Evolutionary conservation across 2,797 vertebrate species (phyloP).

Genomic region (Acrossocheilus fasciatus): DNA sequence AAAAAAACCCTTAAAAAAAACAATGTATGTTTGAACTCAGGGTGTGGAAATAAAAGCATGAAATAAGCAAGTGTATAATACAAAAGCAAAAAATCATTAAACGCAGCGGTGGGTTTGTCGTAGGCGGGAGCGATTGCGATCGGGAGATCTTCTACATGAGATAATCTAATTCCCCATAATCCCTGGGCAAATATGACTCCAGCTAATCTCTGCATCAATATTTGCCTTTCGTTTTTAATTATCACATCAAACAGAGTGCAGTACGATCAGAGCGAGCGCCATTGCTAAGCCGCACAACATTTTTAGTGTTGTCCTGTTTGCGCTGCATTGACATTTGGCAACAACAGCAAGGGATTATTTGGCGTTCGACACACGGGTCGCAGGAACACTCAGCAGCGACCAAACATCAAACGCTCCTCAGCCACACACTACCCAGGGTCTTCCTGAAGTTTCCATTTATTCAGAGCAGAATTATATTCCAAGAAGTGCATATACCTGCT

Average conservation of each 20-base stretch:
- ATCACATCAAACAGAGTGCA: conserved; percentile 59
- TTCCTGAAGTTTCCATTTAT: background rate
- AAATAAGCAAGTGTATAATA: conserved; percentile 14
- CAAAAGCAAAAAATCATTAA: conserved; percentile 3
- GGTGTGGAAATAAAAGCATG: conserved; percentile 12
- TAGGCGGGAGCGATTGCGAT: background rate
- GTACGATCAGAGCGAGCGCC: background rate
- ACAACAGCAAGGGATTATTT: conserved; percentile 5
- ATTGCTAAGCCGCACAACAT: conserved; percentile 47
- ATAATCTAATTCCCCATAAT: conserved; percentile 60
- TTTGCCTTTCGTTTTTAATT: conserved; percentile 60
- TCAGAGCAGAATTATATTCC: conserved; percentile 20
- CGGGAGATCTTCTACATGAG: conserved; percentile 40
- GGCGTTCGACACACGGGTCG: conserved; percentile 28
- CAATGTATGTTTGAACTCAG: background rate
- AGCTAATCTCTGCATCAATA: conserved; percentile 60
- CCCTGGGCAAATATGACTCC: conserved; percentile 54
- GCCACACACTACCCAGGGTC: background rate
- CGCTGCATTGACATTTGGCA: conserved; percentile 50
- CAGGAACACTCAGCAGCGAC: conserved; percentile 18
- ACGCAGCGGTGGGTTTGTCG: conserved; percentile 14
- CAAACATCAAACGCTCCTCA: conserved; percentile 66
- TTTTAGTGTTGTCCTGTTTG: conserved; percentile 42
- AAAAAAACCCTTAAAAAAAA: background rate
- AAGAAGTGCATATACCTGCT: background rate